Conservation (phyloP, 1,140 invertebrate species). For the Condylostylus longicornis region DNA sequence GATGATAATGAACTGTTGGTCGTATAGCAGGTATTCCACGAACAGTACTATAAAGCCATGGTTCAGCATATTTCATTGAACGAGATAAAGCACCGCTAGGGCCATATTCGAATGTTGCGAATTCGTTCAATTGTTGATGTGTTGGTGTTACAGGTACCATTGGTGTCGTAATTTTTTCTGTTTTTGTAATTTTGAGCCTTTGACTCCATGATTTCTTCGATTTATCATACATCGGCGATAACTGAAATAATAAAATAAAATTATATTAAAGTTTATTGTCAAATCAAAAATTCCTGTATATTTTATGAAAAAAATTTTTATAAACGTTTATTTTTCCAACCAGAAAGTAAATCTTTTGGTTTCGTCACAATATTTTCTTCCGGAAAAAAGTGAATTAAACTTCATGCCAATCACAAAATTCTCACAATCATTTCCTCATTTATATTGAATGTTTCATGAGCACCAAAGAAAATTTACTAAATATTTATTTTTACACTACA, state of each 20-base stretch:
- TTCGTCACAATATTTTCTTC: no score
- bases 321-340: no score
- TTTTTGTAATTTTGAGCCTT: slow-evolving; percentile 30
- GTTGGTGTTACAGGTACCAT: slow-evolving; percentile 10
- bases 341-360: no score
- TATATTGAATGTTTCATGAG: no score
- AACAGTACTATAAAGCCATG: slow-evolving; percentile 65
- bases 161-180: slow-evolving; percentile 27
- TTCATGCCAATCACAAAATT: no score
- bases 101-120: slow-evolving; percentile 15
- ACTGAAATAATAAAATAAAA: slow-evolving; percentile 14
- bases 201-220: slow-evolving; percentile 36
- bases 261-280: no score
- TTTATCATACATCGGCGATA: slow-evolving; percentile 31
- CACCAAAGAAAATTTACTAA: no score
- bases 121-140: slow-evolving; percentile 12
- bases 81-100: slow-evolving; percentile 48
- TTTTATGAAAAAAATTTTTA: no score
- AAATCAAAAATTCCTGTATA: no score
- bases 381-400: no score
- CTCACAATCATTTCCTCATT: no score
- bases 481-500: no score
- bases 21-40: slow-evolving; percentile 38
- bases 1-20: slow-evolving; percentile 30
- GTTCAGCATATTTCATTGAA: slow-evolving; percentile 69